Conservation (phyloP, 2,797 vertebrate species). For the Neopelma chrysocephalum region DNA sequence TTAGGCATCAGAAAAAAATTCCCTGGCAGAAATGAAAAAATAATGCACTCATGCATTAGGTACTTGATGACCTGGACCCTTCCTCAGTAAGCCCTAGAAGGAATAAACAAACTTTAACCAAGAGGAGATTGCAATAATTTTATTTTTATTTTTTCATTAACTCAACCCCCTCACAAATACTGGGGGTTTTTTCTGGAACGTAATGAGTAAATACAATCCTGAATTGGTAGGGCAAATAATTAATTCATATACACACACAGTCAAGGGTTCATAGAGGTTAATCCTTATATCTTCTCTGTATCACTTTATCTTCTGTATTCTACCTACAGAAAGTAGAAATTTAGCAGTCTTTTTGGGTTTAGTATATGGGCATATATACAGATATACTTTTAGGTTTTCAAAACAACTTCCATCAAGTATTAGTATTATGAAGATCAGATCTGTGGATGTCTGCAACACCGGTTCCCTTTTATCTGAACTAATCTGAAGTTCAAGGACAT, state of each 20-base stretch:
- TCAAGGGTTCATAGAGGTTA: not conserved
- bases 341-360: not conserved
- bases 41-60: not conserved
- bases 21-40: not conserved
- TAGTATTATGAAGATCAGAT: conserved; percentile 4
- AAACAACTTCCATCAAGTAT: not conserved
- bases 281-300: not conserved
- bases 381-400: not conserved
- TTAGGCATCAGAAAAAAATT: not conserved
- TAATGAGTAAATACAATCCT: not conserved
- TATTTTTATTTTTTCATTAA: not conserved
- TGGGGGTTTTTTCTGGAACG: not conserved
- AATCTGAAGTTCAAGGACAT: conserved; percentile 53
- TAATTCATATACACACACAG: not conserved
- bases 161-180: not conserved
- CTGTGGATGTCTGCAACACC: not conserved
- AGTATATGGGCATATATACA: not conserved
- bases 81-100: not conserved
- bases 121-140: not conserved
- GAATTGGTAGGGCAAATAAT: not conserved
- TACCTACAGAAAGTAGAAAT: not conserved
- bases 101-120: not conserved
- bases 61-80: not conserved
- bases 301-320: not conserved
- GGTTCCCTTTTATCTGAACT: conserved; percentile 29